Percentiles rank a stretch among this genome's conserved stretches.
phyloP scores from a whole-genome alignment of 2,888 invertebrate genomes.

The Lysandra coridon region DNA sequence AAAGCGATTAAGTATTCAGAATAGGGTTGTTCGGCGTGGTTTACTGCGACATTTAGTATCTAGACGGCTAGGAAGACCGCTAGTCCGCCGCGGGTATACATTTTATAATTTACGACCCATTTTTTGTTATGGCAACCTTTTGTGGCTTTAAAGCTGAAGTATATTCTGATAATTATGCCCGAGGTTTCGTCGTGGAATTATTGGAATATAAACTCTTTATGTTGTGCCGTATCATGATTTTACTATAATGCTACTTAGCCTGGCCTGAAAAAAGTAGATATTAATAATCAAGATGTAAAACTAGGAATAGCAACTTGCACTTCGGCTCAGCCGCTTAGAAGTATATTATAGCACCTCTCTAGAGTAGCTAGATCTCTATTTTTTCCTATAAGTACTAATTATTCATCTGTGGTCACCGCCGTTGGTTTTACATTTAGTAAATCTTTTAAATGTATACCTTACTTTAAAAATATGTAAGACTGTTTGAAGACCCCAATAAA shows the following conservation, averaged over 20 bases:
- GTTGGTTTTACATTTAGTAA: too few relatives aligned
- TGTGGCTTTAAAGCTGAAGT: constrained; percentile 6
- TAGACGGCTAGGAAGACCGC: constrained; percentile 69
- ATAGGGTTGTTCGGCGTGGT: constrained; percentile 66
- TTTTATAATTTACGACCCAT: constrained; percentile 68
- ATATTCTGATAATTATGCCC: not conserved
- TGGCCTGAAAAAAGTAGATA: too few relatives aligned
- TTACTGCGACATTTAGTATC: constrained; percentile 73
- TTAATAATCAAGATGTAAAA: too few relatives aligned
- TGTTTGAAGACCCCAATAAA: too few relatives aligned
- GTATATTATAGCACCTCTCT: too few relatives aligned
- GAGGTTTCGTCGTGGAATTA: constrained; percentile 1
- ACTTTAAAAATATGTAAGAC: too few relatives aligned
- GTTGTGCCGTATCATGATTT: not conserved
- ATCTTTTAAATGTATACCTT: too few relatives aligned
- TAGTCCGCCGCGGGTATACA: constrained; percentile 62
- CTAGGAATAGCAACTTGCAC: too few relatives aligned
- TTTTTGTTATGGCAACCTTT: constrained; percentile 61
- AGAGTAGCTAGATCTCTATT: too few relatives aligned
- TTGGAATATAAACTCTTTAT: not conserved
- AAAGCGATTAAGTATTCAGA: constrained; percentile 64
- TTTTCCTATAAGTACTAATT: too few relatives aligned
- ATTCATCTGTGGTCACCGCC: too few relatives aligned
- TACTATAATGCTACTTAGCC: not conserved
- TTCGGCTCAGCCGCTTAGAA: too few relatives aligned